phyloP scores from a whole-genome alignment of 2,888 invertebrate species.

The Autographa pulchrina region DNA sequence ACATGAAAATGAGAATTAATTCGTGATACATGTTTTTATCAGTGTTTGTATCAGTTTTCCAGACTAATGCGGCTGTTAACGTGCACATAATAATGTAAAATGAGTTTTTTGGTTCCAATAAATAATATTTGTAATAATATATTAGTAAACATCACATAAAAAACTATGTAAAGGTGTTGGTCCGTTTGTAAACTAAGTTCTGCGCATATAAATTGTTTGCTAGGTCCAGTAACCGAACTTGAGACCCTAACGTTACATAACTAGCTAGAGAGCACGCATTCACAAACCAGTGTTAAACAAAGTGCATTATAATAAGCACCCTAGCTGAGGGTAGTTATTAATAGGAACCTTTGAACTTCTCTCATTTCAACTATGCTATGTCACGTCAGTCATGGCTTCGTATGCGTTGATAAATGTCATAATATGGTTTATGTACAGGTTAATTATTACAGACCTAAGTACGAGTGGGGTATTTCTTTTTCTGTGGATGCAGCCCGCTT shows the following conservation, averaged over 20 bases:
- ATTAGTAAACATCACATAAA: no score
- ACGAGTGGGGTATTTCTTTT: neutral
- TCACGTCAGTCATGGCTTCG: neutral
- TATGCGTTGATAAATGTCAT: neutral
- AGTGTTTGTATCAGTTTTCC: no score
- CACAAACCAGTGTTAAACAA: neutral
- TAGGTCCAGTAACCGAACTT: neutral
- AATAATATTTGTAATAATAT: no score
- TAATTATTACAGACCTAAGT: neutral
- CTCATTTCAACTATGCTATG: constrained; percentile 15
- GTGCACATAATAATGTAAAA: no score
- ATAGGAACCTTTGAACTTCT: constrained; percentile 31
- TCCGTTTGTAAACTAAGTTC: no score
- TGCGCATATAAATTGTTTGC: no score
- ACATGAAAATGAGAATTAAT: no score
- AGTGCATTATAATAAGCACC: constrained; percentile 8
- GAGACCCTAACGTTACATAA: neutral
- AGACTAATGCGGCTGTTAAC: no score
- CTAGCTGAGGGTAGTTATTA: constrained; percentile 20
- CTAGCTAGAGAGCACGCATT: neutral
- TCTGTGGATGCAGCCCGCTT: no score
- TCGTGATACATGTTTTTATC: no score
- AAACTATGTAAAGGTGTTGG: no score
- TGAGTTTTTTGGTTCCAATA: no score
- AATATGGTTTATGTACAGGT: neutral